These are phyloP conservation scores for Anarrhichthys ocellatus DNA, from an alignment of 2,113 vertebrate species.

Conservation along the genomic window DNA sequence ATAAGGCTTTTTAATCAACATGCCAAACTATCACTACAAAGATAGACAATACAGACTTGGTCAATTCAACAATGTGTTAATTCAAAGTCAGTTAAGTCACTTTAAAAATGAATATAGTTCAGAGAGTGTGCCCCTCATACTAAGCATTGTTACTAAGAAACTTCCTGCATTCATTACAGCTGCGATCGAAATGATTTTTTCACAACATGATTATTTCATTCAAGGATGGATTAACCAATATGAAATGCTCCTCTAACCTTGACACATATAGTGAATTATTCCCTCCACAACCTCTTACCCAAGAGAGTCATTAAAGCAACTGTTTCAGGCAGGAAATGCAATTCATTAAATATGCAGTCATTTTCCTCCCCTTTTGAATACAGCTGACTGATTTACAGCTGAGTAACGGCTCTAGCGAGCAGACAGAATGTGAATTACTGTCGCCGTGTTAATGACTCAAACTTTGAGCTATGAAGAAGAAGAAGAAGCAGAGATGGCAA, in stretches of 20 bases:
- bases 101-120: background rate
- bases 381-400: constrained; percentile 63
- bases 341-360: constrained; percentile 54
- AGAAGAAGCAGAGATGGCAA: constrained; percentile 50
- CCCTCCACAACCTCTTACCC: constrained; percentile 6
- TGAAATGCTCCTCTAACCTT: constrained; percentile 45
- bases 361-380: constrained; percentile 45
- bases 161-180: constrained; percentile 25
- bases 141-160: background rate
- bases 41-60: background rate
- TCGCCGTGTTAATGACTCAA: constrained; percentile 45
- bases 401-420: constrained; percentile 43
- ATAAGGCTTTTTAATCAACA: background rate
- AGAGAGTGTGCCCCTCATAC: background rate
- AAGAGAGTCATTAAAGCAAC: constrained; percentile 53
- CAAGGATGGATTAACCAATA: constrained; percentile 47
- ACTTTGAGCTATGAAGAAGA: constrained; percentile 42
- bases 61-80: too few relatives aligned
- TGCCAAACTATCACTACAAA: background rate
- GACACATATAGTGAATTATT: constrained; percentile 49
- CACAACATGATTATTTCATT: constrained; percentile 35
- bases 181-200: constrained; percentile 22
- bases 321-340: constrained; percentile 62
- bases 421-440: constrained; percentile 58
- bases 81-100: background rate